A percentile compares a stretch with the other conserved stretches of the same genome.
Evolutionary conservation across 2,888 invertebrate species (phyloP).

Genomic region (Yponomeuta plumbellus): DNA sequence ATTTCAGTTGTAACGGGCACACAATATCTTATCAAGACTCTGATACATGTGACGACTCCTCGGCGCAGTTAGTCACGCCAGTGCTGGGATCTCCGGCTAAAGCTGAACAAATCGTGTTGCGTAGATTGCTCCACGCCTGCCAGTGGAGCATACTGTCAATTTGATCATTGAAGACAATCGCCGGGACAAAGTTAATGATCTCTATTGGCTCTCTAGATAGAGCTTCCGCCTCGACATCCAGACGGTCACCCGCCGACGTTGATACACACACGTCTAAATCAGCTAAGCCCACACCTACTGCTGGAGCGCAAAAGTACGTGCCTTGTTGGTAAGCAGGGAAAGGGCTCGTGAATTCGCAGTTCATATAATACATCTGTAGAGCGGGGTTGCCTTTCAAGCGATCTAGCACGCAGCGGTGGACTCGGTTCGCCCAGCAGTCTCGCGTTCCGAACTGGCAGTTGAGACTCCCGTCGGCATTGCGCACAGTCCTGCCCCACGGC

Average conservation of each 20-base stretch:
- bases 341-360: conserved; percentile 51
- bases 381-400: conserved; percentile 43
- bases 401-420: conserved; percentile 56
- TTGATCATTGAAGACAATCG: conserved; percentile 48
- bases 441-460: conserved; percentile 45
- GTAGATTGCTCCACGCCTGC: conserved; percentile 34
- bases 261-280: conserved; percentile 49
- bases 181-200: conserved; percentile 47
- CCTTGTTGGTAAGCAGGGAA: conserved; percentile 37
- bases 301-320: conserved; percentile 46
- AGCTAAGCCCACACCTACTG: conserved; percentile 40
- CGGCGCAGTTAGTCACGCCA: conserved; percentile 39
- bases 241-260: conserved; percentile 36
- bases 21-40: no score
- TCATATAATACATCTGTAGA: conserved; percentile 53
- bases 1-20: no score
- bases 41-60: no score
- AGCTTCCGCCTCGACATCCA: conserved; percentile 46
- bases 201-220: conserved; percentile 37
- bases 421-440: conserved; percentile 63
- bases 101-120: conserved; percentile 48
- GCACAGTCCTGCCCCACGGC: conserved; percentile 58
- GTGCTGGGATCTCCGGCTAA: conserved; percentile 45
- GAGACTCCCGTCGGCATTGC: conserved; percentile 36
- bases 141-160: conserved; percentile 31